Conservation (phyloP, 2,797 vertebrate genomes). For the Acipenser ruthenus region DNA sequence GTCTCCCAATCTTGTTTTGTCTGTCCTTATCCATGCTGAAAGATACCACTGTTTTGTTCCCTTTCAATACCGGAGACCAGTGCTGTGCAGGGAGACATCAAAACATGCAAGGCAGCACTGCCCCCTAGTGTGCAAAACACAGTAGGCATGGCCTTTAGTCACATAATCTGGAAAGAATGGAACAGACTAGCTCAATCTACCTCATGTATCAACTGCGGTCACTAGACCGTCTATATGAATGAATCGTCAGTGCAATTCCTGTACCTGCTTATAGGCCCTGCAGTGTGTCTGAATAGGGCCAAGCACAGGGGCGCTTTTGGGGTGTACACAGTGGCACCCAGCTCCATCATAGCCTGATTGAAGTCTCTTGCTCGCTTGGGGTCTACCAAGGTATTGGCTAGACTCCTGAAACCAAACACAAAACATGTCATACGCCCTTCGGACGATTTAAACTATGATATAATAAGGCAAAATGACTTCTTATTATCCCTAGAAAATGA, state of each 20-base stretch:
- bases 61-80: too few species aligned
- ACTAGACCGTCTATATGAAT: background rate
- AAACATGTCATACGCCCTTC: background rate
- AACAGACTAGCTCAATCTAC: too few species aligned
- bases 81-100: too few species aligned
- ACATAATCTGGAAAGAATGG: background rate
- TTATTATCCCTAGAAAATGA: background rate
- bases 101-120: too few species aligned
- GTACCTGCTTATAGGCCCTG: slow-evolving; percentile 56
- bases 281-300: slow-evolving; percentile 70
- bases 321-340: slow-evolving; percentile 78
- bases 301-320: slow-evolving; percentile 69
- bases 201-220: background rate
- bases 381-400: slow-evolving; percentile 74
- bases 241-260: background rate
- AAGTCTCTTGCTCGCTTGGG: slow-evolving; percentile 77
- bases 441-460: too few species aligned
- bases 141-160: background rate
- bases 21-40: too few species aligned
- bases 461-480: too few species aligned
- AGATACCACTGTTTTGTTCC: too few species aligned
- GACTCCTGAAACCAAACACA: slow-evolving; percentile 46
- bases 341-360: slow-evolving; percentile 91
- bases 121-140: too few species aligned
- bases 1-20: too few species aligned